Conservation (phyloP, 2,113 vertebrate species). For the Megaleporinus macrocephalus region DNA sequence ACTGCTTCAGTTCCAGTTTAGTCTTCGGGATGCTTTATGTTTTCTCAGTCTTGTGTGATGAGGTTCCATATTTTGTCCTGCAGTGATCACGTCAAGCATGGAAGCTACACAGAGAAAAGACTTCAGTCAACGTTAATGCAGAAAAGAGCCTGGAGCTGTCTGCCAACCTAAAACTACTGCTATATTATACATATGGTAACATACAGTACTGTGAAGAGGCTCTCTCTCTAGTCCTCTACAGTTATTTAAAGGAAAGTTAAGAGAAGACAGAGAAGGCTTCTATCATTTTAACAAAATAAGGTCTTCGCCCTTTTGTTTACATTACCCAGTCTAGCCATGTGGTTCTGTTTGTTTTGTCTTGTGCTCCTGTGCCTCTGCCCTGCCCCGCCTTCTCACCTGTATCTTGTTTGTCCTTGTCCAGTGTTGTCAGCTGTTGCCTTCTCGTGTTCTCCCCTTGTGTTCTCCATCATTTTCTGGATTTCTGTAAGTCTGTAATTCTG, state of each 20-base stretch:
- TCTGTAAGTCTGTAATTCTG: too few species aligned
- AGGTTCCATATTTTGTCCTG: neutral
- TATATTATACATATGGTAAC: neutral
- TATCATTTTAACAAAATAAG: too few species aligned
- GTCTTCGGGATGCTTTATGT: neutral
- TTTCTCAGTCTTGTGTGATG: neutral
- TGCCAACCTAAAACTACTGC: neutral
- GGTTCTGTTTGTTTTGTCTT: too few species aligned
- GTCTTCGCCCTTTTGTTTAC: too few species aligned
- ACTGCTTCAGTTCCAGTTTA: neutral
- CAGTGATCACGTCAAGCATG: neutral
- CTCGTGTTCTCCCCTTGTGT: too few species aligned
- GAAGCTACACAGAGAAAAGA: neutral
- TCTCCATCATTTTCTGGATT: too few species aligned
- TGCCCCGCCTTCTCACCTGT: too few species aligned
- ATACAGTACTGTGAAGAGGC: neutral
- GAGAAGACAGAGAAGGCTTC: neutral
- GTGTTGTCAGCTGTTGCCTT: too few species aligned
- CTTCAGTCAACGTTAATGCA: neutral
- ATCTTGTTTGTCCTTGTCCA: too few species aligned
- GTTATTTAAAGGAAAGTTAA: neutral
- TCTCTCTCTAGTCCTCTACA: neutral
- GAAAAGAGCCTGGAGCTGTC: neutral
- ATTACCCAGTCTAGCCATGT: too few species aligned
- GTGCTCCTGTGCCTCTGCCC: too few species aligned